These are phyloP conservation scores for Cydia splendana DNA, from an alignment of 1,140 invertebrate genomes.

Conservation along the genomic window DNA sequence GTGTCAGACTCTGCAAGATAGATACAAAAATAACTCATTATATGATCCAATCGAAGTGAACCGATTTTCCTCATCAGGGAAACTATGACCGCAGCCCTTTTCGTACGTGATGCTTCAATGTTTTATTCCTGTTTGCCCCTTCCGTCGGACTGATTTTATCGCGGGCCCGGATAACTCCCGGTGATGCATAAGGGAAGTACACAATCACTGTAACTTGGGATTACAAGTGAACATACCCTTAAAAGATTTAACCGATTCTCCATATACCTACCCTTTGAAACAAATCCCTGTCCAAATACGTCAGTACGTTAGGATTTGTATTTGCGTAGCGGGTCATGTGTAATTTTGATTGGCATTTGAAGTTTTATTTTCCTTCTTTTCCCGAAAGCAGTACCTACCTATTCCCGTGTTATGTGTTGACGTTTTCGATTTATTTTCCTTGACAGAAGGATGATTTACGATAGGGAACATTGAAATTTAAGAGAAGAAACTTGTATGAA, in stretches of 20 bases:
- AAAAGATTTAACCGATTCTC: slow-evolving; percentile 23
- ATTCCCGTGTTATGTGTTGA: slow-evolving; percentile 22
- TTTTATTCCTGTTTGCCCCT: slow-evolving; percentile 34
- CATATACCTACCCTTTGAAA: slow-evolving; percentile 3
- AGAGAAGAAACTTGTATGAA: not conserved
- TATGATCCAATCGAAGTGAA: slow-evolving; percentile 33
- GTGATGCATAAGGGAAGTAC: slow-evolving; percentile 30
- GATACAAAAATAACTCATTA: slow-evolving; percentile 13
- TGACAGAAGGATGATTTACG: slow-evolving; percentile 21
- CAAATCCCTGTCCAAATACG: slow-evolving; percentile 25
- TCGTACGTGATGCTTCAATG: slow-evolving; percentile 32
- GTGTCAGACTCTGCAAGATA: too few relatives aligned
- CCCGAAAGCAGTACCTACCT: not conserved
- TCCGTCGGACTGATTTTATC: slow-evolving; percentile 35
- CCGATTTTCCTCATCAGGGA: slow-evolving; percentile 24
- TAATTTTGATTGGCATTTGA: slow-evolving; percentile 31
- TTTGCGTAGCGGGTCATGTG: slow-evolving; percentile 25
- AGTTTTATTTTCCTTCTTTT: slow-evolving; percentile 27
- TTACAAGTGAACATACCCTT: slow-evolving; percentile 27
- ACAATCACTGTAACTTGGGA: slow-evolving; percentile 22
- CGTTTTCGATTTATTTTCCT: slow-evolving; percentile 28
- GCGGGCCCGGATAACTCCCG: slow-evolving; percentile 15
- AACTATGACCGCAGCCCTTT: slow-evolving; percentile 34
- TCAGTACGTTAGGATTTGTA: slow-evolving; percentile 28
- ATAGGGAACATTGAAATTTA: slow-evolving; percentile 22